Evolutionary conservation across 1,140 invertebrate genomes (phyloP).

Genomic region (Bombus fervidus): DNA sequence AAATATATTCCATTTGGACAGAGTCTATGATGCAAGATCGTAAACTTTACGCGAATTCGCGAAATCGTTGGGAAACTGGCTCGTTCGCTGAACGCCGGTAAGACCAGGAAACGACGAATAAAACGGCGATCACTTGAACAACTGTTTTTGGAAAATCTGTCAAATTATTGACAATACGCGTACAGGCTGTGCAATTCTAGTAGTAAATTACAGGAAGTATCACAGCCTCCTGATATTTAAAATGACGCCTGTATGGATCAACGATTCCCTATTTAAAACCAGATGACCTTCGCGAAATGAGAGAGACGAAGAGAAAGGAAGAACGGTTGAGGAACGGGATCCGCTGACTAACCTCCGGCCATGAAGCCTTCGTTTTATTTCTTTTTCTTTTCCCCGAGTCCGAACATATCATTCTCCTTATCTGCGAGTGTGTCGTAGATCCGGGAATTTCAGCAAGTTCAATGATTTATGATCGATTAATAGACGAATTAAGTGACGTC

Average conservation of each 20-base stretch:
- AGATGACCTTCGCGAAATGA: conserved; percentile 58
- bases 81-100: neutral
- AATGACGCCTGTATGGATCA: conserved; percentile 49
- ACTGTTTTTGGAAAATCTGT: neutral
- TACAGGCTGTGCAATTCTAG: neutral
- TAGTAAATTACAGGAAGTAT: conserved; percentile 51
- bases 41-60: neutral
- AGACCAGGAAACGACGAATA: neutral
- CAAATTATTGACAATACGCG: neutral
- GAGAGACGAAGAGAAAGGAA: conserved; percentile 57
- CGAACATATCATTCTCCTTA: neutral
- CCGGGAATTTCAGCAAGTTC: conserved; percentile 7
- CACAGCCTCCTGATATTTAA: conserved; percentile 33
- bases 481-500: neutral
- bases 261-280: conserved; percentile 65
- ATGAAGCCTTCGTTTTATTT: conserved; percentile 6
- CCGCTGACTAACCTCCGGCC: conserved; percentile 8
- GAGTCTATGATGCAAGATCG: neutral
- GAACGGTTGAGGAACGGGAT: conserved; percentile 35
- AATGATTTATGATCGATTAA: neutral
- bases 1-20: too few relatives aligned
- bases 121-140: neutral
- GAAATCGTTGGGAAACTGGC: neutral
- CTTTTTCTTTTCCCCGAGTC: neutral
- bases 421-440: neutral